Evolutionary conservation across 2,888 invertebrate genomes (phyloP).

Genomic region (Rhodophaea formosa): DNA sequence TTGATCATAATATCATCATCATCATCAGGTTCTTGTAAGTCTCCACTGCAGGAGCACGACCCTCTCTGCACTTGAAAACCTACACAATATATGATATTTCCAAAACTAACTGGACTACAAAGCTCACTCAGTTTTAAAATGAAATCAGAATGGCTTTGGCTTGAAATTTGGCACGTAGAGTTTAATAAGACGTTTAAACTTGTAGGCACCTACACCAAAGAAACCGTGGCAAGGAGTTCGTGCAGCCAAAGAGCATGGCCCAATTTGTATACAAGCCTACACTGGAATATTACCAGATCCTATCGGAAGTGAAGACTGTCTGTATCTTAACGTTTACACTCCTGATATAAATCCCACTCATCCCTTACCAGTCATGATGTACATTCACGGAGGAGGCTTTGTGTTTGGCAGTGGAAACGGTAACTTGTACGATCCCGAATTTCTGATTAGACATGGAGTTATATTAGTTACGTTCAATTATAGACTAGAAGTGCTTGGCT

Average conservation of each 20-base stretch:
- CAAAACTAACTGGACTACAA: too few relatives aligned
- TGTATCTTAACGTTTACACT: slow-evolving; percentile 54
- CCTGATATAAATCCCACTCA: slow-evolving; percentile 36
- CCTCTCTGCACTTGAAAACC: too few relatives aligned
- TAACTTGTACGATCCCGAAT: slow-evolving; percentile 44
- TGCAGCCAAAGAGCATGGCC: slow-evolving; percentile 41
- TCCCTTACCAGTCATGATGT: slow-evolving; percentile 49
- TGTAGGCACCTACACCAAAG: slow-evolving; percentile 44
- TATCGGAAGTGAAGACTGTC: slow-evolving; percentile 51
- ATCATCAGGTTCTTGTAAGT: too few relatives aligned
- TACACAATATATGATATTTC: too few relatives aligned
- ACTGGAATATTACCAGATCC: slow-evolving; percentile 20
- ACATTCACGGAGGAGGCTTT: slow-evolving; percentile 45
- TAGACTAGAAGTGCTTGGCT: slow-evolving; percentile 46
- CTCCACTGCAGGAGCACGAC: too few relatives aligned
- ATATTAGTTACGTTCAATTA: slow-evolving; percentile 50
- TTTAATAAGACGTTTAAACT: background rate
- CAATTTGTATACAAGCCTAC: slow-evolving; percentile 37
- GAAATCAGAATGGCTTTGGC: too few relatives aligned
- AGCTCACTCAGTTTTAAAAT: too few relatives aligned
- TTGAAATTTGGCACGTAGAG: too few relatives aligned
- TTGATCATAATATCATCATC: too few relatives aligned
- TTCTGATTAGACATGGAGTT: slow-evolving; percentile 41
- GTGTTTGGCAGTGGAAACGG: slow-evolving; percentile 41
- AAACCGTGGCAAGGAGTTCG: slow-evolving; percentile 50